Conservation (phyloP, 2,888 invertebrate genomes). For the Lydus trimaculatus region DNA sequence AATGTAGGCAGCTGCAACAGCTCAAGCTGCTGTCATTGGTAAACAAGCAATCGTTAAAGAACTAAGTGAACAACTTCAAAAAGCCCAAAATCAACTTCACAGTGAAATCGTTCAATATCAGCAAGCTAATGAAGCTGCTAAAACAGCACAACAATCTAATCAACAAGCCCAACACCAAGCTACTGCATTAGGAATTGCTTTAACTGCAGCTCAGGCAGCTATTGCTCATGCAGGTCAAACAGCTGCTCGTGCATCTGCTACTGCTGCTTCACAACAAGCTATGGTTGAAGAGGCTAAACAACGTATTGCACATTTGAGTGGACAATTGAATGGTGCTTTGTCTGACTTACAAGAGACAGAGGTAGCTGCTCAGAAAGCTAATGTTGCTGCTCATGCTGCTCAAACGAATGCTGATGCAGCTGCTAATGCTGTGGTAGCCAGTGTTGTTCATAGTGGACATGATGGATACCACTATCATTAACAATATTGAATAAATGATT, state of each 20-base stretch:
- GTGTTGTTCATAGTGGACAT: conserved; percentile 18
- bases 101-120: conserved; percentile 72
- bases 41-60: conserved; percentile 59
- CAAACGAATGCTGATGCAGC: conserved; percentile 76
- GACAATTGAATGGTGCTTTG: conserved; percentile 68
- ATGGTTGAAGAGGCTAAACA: conserved; percentile 75
- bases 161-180: conserved; percentile 70
- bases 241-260: conserved; percentile 71
- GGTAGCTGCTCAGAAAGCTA: conserved; percentile 70
- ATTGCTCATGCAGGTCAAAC: conserved; percentile 74
- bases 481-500: not conserved
- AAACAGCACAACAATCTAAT: conserved; percentile 70
- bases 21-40: conserved; percentile 67
- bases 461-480: conserved; percentile 5
- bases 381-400: conserved; percentile 71
- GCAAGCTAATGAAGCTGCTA: conserved; percentile 71
- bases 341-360: conserved; percentile 76
- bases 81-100: conserved; percentile 69
- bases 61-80: conserved; percentile 72
- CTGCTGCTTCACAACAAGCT: conserved; percentile 73
- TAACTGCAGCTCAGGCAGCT: conserved; percentile 61
- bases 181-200: conserved; percentile 73
- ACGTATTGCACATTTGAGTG: conserved; percentile 62
- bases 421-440: conserved; percentile 60
- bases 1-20: conserved; percentile 66